phyloP scores from a whole-genome alignment of 2,888 invertebrate genomes.

The Stenolophus ochropezus region DNA sequence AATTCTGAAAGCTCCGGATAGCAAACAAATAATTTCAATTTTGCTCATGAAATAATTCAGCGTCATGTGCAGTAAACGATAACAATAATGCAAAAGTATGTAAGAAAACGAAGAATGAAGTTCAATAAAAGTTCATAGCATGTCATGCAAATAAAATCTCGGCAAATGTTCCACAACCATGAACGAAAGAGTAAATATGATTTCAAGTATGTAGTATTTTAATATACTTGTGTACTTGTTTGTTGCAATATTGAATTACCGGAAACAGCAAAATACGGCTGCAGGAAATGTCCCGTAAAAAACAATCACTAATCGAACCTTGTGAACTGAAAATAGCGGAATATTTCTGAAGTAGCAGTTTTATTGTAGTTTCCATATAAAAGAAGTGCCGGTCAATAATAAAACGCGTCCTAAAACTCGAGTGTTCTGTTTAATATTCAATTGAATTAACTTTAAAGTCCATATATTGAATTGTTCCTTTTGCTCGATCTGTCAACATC shows the following conservation, averaged over 20 bases:
- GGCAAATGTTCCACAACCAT: neutral
- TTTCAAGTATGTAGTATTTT: neutral
- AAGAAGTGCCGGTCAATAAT: conserved; percentile 22
- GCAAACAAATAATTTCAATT: neutral
- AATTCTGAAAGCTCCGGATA: neutral
- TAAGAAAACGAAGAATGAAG: neutral
- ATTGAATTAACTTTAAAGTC: conserved; percentile 41
- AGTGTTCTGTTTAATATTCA: conserved; percentile 43
- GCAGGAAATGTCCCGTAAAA: neutral
- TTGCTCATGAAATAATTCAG: neutral
- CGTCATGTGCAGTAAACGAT: neutral
- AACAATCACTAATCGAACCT: neutral
- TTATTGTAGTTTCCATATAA: conserved; percentile 5
- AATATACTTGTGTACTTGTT: neutral
- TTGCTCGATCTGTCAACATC: conserved; percentile 35
- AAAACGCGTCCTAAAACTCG: neutral
- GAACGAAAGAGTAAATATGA: neutral
- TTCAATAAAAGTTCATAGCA: conserved; percentile 2
- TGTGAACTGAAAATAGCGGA: neutral
- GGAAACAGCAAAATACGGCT: neutral
- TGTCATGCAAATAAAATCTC: neutral
- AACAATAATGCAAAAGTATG: neutral
- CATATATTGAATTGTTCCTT: conserved; percentile 27
- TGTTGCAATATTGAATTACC: neutral
- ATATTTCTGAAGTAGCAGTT: neutral